Evolutionary conservation across 64 coral and sea anemone genomes (phyloP).

Genomic region (Dendrophyllia cribrosa): DNA sequence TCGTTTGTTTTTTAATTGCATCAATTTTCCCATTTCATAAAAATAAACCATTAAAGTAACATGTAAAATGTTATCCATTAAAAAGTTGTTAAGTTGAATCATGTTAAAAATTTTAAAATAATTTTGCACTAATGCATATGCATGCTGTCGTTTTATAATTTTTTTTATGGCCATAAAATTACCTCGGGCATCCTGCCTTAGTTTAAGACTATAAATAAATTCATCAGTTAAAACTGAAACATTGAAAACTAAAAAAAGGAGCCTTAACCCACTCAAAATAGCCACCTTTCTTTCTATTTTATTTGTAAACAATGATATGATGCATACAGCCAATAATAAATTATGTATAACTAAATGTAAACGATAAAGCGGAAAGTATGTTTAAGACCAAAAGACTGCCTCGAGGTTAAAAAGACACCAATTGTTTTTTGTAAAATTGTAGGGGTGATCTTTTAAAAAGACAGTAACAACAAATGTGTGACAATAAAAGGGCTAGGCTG

Average conservation of each 20-base stretch:
- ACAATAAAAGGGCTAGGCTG: not conserved
- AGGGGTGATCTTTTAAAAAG: not conserved
- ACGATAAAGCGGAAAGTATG: too few relatives aligned
- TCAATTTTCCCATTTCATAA: not conserved
- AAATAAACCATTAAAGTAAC: not conserved
- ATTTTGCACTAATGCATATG: not conserved
- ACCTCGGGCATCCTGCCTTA: too few relatives aligned
- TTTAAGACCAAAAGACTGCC: not conserved
- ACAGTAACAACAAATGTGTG: too few relatives aligned
- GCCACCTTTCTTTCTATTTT: too few relatives aligned
- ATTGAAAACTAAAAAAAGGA: too few relatives aligned
- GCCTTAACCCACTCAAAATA: too few relatives aligned
- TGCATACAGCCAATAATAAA: too few relatives aligned
- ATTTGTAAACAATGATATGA: too few relatives aligned
- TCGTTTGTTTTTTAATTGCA: not conserved
- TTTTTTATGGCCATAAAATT: not conserved
- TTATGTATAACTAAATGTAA: too few relatives aligned
- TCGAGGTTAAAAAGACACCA: not conserved
- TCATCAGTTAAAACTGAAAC: too few relatives aligned
- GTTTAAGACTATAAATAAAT: too few relatives aligned
- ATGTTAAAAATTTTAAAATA: not conserved
- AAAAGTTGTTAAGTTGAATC: not conserved
- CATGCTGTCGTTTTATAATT: not conserved
- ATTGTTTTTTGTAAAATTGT: not conserved
- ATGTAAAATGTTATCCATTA: conserved; percentile 29